Evolutionary conservation across 1,140 invertebrate genomes (phyloP).

Genomic region (Brachionus rotundiformis): DNA sequence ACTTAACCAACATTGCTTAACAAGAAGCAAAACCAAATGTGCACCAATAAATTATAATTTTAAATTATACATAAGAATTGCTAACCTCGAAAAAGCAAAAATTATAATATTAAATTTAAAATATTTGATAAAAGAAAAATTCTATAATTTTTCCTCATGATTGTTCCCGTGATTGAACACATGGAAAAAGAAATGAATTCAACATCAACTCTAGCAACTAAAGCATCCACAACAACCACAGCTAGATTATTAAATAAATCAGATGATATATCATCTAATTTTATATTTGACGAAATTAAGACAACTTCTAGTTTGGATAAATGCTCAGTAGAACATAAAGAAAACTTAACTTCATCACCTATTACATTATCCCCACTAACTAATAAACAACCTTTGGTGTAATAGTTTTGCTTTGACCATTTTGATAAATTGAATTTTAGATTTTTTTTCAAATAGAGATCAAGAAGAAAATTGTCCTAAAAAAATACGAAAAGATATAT

Average conservation of each 20-base stretch:
- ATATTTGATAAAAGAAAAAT: conserved; percentile 11
- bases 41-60: conserved; percentile 28
- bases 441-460: not conserved
- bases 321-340: conserved; percentile 10
- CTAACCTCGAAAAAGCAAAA: conserved; percentile 13
- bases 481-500: not conserved
- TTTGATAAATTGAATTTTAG: not conserved
- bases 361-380: not conserved
- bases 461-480: not conserved
- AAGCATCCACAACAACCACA: conserved; percentile 19
- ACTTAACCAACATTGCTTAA: not conserved
- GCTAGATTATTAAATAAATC: conserved; percentile 23
- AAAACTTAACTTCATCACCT: conserved; percentile 8
- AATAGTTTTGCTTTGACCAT: not conserved
- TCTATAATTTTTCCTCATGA: conserved; percentile 50
- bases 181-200: conserved; percentile 31
- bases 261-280: conserved; percentile 22
- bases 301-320: not conserved
- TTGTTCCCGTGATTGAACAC: conserved; percentile 50
- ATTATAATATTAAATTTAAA: conserved; percentile 35
- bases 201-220: not conserved
- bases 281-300: not conserved
- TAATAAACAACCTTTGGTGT: not conserved
- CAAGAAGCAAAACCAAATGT: conserved; percentile 3
- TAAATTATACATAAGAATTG: conserved; percentile 14